Evolutionary conservation across 2,797 vertebrate species (phyloP).

Genomic region (Tangara arthus): DNA sequence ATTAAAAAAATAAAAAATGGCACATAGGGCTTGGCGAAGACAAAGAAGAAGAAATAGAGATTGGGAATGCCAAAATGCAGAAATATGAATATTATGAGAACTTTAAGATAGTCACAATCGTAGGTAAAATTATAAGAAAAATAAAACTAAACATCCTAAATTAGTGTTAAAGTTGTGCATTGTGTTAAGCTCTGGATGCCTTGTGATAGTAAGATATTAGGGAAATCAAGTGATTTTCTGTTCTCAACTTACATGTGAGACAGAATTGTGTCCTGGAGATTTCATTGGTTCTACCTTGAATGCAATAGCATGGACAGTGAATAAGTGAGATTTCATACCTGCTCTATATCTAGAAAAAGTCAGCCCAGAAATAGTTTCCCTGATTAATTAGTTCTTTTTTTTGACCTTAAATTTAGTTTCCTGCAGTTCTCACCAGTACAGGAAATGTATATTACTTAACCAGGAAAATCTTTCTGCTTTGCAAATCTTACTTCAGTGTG

Average conservation of each 20-base stretch:
- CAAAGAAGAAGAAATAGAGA: background rate
- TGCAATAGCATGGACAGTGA: background rate
- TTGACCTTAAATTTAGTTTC: background rate
- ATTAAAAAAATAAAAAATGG: background rate
- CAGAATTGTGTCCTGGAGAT: background rate
- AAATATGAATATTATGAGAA: background rate
- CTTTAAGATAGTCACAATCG: background rate
- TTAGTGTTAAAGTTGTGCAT: background rate
- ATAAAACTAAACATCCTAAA: background rate
- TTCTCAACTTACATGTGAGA: background rate
- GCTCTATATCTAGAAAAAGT: background rate
- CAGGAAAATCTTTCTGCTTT: background rate
- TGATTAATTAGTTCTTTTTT: background rate
- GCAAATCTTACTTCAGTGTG: background rate
- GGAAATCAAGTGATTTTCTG: background rate
- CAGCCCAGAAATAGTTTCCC: background rate
- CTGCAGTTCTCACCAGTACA: background rate
- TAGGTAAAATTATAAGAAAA: background rate
- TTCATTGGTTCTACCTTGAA: background rate
- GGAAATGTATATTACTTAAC: background rate
- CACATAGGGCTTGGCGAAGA: slow-evolving; percentile 4
- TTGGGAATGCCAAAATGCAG: background rate
- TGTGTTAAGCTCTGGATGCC: background rate
- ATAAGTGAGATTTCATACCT: background rate
- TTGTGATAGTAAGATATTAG: background rate